These are phyloP conservation scores for Aepyceros melampus DNA, from an alignment of 2,113 vertebrate genomes.

Conservation along the genomic window DNA sequence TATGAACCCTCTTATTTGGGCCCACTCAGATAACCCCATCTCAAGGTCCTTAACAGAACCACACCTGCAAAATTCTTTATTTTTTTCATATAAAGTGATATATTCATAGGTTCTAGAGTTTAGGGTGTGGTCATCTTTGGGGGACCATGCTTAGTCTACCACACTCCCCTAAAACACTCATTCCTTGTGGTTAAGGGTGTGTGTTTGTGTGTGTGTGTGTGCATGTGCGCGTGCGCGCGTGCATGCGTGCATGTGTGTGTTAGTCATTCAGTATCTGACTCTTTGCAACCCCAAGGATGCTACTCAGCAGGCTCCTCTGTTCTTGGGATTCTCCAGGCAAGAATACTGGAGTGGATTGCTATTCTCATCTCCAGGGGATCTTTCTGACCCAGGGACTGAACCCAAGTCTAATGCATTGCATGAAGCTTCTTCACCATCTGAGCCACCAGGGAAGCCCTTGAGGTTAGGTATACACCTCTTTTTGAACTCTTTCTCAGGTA, in stretches of 20 bases:
- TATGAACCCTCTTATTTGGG: neutral
- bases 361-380: neutral
- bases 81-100: neutral
- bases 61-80: neutral
- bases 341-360: neutral
- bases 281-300: fast-evolving
- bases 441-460: neutral
- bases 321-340: neutral
- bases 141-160: neutral
- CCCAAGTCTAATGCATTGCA: neutral
- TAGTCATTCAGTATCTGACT: neutral
- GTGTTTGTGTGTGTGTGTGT: neutral
- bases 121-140: neutral
- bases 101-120: neutral
- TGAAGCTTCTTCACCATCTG: neutral
- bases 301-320: neutral
- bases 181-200: neutral
- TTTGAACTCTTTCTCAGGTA: neutral
- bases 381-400: neutral
- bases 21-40: neutral
- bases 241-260: neutral
- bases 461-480: neutral
- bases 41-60: neutral
- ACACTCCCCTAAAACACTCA: neutral
- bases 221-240: fast-evolving